These are phyloP conservation scores for Timandra comae DNA, from an alignment of 2,888 invertebrate species.

Conservation along the genomic window DNA sequence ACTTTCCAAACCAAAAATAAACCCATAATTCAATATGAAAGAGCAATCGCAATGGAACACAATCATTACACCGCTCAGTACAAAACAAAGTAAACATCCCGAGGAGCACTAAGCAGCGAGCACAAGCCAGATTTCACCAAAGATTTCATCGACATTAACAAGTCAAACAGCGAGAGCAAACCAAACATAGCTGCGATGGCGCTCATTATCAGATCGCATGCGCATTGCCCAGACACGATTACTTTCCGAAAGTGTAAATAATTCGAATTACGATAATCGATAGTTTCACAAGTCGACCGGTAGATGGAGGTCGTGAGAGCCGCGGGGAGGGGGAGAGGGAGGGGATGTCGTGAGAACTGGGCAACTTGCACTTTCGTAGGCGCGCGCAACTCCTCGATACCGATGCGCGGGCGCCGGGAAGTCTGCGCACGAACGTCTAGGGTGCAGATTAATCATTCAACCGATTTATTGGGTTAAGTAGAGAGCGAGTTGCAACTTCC, in stretches of 20 bases:
- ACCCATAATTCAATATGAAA: not conserved
- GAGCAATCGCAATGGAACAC: too few relatives aligned
- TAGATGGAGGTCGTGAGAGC: slow-evolving; percentile 29
- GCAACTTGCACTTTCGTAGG: slow-evolving; percentile 71
- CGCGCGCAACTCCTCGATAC: slow-evolving; percentile 31
- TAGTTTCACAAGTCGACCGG: slow-evolving; percentile 40
- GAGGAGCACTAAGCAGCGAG: not conserved
- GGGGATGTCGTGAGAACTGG: slow-evolving; percentile 69
- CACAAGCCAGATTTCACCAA: not conserved
- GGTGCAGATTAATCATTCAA: slow-evolving; percentile 49
- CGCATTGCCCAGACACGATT: slow-evolving; percentile 36
- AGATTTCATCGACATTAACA: slow-evolving; percentile 21
- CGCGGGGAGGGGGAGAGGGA: slow-evolving; percentile 26
- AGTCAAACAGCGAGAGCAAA: slow-evolving; percentile 18
- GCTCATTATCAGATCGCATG: slow-evolving; percentile 43
- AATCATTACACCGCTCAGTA: not conserved
- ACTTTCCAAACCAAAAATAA: not conserved
- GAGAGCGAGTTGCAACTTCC: slow-evolving; percentile 25
- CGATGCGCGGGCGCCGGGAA: slow-evolving; percentile 53
- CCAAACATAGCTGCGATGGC: slow-evolving; percentile 40
- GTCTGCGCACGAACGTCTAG: slow-evolving; percentile 57
- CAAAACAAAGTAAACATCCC: not conserved
- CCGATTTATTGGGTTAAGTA: slow-evolving; percentile 19
- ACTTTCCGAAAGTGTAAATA: slow-evolving; percentile 57
- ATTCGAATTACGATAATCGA: slow-evolving; percentile 55